Base-by-base conservation (phyloP, 2,113 vertebrate genomes). In the Paraplagusia blochii region DNA sequence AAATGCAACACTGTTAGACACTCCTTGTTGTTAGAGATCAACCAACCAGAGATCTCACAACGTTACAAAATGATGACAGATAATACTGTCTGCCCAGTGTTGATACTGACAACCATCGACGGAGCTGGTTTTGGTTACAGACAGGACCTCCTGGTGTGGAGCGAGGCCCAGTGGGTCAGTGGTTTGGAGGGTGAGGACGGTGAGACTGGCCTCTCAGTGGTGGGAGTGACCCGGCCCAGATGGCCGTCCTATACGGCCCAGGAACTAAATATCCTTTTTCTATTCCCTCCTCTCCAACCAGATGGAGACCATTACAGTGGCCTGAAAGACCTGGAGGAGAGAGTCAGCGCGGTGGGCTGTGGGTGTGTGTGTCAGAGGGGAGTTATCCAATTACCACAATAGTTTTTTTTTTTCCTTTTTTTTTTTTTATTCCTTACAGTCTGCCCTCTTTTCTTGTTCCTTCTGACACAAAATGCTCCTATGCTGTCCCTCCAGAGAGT, bases 371-470 rank as follows among this genome's bases (percentile, higher is more conserved):
- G 33, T 15, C 19, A 9, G 47, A 9, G 46, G 58, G 62, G 80
- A 81, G 88, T 85, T 80, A 73, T 90, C 86, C 87, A 89, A 90
- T 90, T 88, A 86, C 83, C 53, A 74, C 84, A 78, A 75, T 81
- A 85, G 76, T 85, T 86, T 83, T 79, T 81, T 86, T 87, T 87
- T 85, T 86, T 81, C 77, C 81, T 84, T 88, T 86, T n/a, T 29
- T 85, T 86, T 83, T 79, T 81, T 86, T 87, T 87, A 84, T 86
- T 81, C 77, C 81, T 84, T 88, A 85, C 77, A 83, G 63, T 33
- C 63, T 68, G 69, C 60, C 82, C 77, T 84, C 79, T 58, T 48
- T 48, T 48, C 38, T 52, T 76, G 22, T 29, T 29, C 22, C 63
- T 65, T 74, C 48, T 59, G 71, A 71, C 63, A 82, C 79, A 82